Percentiles rank a stretch among this genome's conserved stretches.
Conservation (phyloP, 2,113 vertebrate species). For the Sturnira hondurensis region DNA sequence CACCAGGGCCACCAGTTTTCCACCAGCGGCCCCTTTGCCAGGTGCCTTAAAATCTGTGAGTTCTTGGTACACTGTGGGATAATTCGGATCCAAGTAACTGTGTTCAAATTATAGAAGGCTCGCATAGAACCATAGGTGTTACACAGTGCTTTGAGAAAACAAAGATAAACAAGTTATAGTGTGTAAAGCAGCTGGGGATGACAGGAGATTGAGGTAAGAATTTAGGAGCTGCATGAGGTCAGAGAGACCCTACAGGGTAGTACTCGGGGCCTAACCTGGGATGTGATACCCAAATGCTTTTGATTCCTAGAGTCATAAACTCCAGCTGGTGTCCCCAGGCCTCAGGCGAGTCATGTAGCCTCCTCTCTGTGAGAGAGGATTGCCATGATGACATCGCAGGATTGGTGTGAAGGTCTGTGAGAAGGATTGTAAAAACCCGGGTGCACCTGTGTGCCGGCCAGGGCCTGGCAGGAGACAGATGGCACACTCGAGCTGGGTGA, state of each 20-base stretch:
- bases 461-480: neutral
- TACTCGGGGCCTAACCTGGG: neutral
- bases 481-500: neutral
- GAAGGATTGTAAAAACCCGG: neutral
- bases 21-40: neutral
- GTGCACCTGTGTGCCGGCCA: neutral
- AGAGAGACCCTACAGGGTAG: neutral
- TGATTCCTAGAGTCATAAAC: neutral
- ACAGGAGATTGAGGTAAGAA: neutral
- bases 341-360: accelerated
- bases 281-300: neutral
- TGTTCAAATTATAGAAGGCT: neutral
- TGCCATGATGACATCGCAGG: neutral
- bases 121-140: neutral
- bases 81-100: neutral
- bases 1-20: neutral
- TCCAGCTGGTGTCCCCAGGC: neutral
- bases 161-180: neutral
- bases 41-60: neutral
- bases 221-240: neutral
- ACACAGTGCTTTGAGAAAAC: neutral
- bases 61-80: neutral
- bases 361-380: neutral
- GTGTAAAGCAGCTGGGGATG: neutral
- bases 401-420: neutral